Evolutionary conservation across 2,888 invertebrate species (phyloP).

Genomic region (Actias luna): DNA sequence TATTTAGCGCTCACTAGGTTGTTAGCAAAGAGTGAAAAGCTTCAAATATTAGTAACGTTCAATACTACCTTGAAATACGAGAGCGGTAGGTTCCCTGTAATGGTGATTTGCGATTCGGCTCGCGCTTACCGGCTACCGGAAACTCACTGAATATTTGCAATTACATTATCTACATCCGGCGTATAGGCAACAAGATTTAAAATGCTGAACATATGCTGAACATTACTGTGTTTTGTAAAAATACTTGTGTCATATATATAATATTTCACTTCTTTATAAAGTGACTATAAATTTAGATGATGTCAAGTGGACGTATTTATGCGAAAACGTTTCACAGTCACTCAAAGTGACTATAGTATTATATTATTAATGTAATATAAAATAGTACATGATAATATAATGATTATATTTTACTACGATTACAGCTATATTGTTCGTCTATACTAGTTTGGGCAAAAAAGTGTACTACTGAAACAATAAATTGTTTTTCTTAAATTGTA

Average conservation of each 20-base stretch:
- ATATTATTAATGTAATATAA: no score
- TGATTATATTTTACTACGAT: no score
- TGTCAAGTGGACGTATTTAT: no score
- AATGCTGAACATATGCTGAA: constrained; percentile 35
- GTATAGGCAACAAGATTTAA: constrained; percentile 39
- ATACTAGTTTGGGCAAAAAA: no score
- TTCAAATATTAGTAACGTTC: constrained; percentile 25
- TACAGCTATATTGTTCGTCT: no score
- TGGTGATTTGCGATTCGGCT: constrained; percentile 44
- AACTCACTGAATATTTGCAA: constrained; percentile 54
- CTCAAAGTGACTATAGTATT: no score
- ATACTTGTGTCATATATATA: background rate
- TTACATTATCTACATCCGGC: constrained; percentile 50
- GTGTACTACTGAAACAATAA: no score
- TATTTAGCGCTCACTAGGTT: constrained; percentile 6
- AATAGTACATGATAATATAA: no score
- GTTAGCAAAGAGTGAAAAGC: constrained; percentile 24
- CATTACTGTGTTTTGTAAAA: constrained; percentile 18
- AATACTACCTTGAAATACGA: constrained; percentile 28
- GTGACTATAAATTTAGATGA: no score
- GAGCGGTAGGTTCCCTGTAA: constrained; percentile 25
- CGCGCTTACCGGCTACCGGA: constrained; percentile 32
- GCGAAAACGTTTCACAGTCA: no score
- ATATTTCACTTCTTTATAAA: background rate
- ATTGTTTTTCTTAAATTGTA: no score